These are phyloP conservation scores for Tapirus terrestris DNA, from an alignment of 2,113 vertebrate species.

Conservation along the genomic window DNA sequence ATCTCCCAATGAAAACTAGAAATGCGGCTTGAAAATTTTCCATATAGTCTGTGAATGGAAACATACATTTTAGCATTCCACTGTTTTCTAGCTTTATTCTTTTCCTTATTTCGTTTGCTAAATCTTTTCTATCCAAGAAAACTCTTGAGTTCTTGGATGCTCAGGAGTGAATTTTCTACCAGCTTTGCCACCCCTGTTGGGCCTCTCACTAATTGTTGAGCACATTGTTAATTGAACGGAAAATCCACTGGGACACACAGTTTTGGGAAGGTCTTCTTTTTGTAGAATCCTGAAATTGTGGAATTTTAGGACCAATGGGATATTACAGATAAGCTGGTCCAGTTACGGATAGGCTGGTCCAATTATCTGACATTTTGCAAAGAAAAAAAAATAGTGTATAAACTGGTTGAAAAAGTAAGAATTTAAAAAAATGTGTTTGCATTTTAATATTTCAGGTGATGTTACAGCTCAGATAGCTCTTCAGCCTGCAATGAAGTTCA, in stretches of 20 bases:
- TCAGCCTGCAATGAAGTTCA: slow-evolving; percentile 95
- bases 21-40: not conserved
- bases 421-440: not conserved
- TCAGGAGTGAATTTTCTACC: not conserved
- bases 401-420: not conserved
- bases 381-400: not conserved
- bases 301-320: not conserved
- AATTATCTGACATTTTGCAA: not conserved
- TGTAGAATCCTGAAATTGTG: not conserved
- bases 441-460: slow-evolving; percentile 89
- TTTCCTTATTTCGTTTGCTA: not conserved
- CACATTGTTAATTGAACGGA: not conserved
- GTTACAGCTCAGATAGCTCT: slow-evolving; percentile 94
- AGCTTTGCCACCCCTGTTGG: not conserved
- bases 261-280: not conserved
- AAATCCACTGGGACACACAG: not conserved
- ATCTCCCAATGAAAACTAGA: not conserved
- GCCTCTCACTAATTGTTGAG: not conserved
- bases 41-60: accelerated
- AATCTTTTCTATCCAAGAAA: not conserved
- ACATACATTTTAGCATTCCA: not conserved
- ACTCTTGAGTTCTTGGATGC: not conserved
- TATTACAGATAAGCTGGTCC: not conserved
- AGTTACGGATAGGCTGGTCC: not conserved
- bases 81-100: not conserved